Base-by-base conservation (phyloP, 2,888 invertebrate species). In the Eupithecia insigniata region DNA sequence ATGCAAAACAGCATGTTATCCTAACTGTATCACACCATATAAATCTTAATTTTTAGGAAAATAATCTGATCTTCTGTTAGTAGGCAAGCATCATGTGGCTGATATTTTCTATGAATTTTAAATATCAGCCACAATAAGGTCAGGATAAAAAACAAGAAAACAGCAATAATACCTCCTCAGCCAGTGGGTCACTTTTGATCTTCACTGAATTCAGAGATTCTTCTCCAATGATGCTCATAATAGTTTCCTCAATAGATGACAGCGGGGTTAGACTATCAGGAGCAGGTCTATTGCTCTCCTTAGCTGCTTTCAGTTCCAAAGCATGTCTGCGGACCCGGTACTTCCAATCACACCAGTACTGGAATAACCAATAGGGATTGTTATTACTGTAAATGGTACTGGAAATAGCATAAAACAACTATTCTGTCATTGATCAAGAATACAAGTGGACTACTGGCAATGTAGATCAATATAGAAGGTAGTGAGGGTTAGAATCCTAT, bases 271-370 rank as follows among this genome's bases (percentile, higher is more conserved):
- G 73, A 1, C 84, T 85, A 39, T 89, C 89, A 2, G 87, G 84
- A 2, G 83, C 77, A 0, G 82, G 77, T 26, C 76, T 80, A 68
- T 86, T 84, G 43, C 71, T 77, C 2, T 88, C 84, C 67, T 81
- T 84, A 2, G 86, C 84, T 1, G 82, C 85, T 76, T 84, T 88
- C 7, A 90, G 75, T 76, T 91, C 89, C 12, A 90, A 71, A 0
- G 90, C 89, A 46, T 87, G 82, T 76, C 90, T 83, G 26, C 86
- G 83, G 0, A 89, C 88, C n/a, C 90, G 77, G 78, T 90, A 90
- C 74, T 91, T 91, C 89, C 89, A 89, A 67, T 91, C 90, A 81
- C 89, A 90, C 90, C 90, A 91, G 75, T 89, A 91, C 91, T 91
- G 77, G 28, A 84, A 82, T 65, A 34, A 69, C 32, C 30, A 36